Percentiles rank a stretch among this genome's conserved stretches.
Conservation (phyloP, 2,888 invertebrate species). For the Drosophila vallismaia region DNA sequence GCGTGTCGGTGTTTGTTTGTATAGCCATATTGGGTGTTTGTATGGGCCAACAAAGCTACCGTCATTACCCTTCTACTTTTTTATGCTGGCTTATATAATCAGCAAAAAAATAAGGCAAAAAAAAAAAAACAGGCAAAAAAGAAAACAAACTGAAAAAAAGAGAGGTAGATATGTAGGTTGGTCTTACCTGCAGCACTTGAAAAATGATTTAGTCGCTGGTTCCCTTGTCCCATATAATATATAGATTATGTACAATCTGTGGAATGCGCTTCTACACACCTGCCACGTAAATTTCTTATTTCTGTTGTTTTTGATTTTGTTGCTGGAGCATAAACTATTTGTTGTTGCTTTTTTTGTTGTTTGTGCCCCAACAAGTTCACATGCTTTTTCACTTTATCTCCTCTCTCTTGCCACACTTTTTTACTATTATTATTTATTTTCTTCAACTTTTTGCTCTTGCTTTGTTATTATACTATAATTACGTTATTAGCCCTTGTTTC, state of each 20-base stretch:
- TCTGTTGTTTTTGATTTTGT: conserved; percentile 41
- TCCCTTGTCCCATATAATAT: conserved; percentile 37
- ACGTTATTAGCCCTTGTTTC: background rate
- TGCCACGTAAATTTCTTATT: conserved; percentile 69
- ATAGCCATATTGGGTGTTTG: conserved; percentile 47
- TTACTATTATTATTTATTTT: conserved; percentile 19
- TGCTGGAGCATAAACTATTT: conserved; percentile 41
- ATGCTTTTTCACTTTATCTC: conserved; percentile 37
- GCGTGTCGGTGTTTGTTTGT: conserved; percentile 41
- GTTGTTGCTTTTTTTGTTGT: conserved; percentile 16
- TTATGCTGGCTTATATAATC: conserved; percentile 67
- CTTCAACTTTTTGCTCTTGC: conserved; percentile 19
- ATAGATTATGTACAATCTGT: conserved; percentile 65
- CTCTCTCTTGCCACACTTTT: conserved; percentile 41
- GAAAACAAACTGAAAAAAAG: too few relatives aligned
- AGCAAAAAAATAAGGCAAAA: background rate
- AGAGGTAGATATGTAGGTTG: conserved; percentile 2
- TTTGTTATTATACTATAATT: background rate
- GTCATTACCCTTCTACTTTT: conserved; percentile 44
- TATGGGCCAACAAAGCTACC: conserved; percentile 41
- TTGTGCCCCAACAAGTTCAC: conserved; percentile 11
- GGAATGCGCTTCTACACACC: conserved; percentile 70
- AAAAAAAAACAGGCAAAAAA: background rate
- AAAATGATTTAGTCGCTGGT: conserved; percentile 30
- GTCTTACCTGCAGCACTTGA: conserved; percentile 17